Evolutionary conservation across 1,140 invertebrate species (phyloP).

Genomic region (Drosophila sp.): DNA sequence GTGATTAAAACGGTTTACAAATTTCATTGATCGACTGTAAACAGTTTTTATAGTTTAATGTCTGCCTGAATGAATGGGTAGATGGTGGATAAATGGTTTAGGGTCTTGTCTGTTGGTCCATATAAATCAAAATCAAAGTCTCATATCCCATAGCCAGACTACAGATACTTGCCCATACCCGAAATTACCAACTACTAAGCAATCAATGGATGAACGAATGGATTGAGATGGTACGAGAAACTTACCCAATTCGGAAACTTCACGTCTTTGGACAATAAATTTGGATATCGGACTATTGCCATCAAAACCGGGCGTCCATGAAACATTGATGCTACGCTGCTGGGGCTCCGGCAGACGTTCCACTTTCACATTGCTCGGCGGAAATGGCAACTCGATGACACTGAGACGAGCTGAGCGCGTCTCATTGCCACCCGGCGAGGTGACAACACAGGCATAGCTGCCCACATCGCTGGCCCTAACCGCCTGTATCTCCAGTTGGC

Average conservation of each 20-base stretch:
- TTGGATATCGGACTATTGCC: constrained; percentile 97
- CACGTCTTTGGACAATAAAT: constrained; percentile 95
- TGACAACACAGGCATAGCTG: constrained; percentile 90
- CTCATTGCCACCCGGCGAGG: constrained; percentile 95
- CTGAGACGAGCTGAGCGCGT: constrained; percentile 92
- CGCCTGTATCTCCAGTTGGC: constrained; percentile 91
- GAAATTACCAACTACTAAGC: background rate
- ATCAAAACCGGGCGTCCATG: constrained; percentile 97
- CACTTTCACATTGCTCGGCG: constrained; percentile 93
- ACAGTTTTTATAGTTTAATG: background rate
- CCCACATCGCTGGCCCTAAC: constrained; percentile 93
- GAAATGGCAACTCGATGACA: constrained; percentile 96
- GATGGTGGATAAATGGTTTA: background rate
- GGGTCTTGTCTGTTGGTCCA: background rate
- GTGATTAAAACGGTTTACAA: background rate
- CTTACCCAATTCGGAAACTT: constrained; percentile 92
- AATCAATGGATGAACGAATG: background rate
- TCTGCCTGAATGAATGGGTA: background rate
- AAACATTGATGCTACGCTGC: constrained; percentile 92
- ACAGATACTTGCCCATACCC: background rate
- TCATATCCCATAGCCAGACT: background rate
- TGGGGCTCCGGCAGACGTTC: constrained; percentile 85
- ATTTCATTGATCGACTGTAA: background rate
- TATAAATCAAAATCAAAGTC: constrained; percentile 3
- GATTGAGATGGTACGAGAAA: constrained; percentile 16